Evolutionary conservation across 2,113 vertebrate genomes (phyloP), one percentile per base, ranked within the genome.

Genomic region (Arizona elegans): DNA sequence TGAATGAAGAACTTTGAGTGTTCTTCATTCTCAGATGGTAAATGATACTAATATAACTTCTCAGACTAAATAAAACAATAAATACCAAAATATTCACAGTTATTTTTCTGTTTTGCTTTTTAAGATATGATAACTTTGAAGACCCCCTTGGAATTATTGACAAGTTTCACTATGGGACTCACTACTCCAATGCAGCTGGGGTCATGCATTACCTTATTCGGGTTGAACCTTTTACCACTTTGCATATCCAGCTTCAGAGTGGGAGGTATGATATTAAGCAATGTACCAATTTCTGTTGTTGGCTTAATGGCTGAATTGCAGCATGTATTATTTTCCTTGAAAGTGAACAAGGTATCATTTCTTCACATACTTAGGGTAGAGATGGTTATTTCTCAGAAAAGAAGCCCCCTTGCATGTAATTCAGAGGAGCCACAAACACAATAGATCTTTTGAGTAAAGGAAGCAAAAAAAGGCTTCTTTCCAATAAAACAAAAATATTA

Each of bases 201-300:
- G 99, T 99, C 58, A 99, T 99, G 98, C 99, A 99, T 96, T 99
- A 99, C 96, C 97, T 99, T 94, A 98, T 99, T 96, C 96, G 99
- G 56, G 98, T 98, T 59, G 99, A 99, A 95, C 99, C 99, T 59
- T 99, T 99, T 96, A 99, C 99, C 23, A 98, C 98, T 0, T 98
- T 99, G 70, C 99, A 99, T 94, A 99, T 99, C 94, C 98, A 99
- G n/a, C 98, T 99, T 91, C 99, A 99, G 97, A 99, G 99, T 92
- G 98, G 98, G 96, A 98, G 99, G 99, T 99, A 97, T 81, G 95
- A 92, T 94, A 92, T 54, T n/a, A 88, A 65, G 38, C 17, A 92
- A 12, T 47, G 11, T 7, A 1, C 81, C 86, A 29, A 1, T 93
- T 8, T 24, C 43, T 93, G 26, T n/a, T 91, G n/a, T 75, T 3